Conservation (phyloP, 2,888 invertebrate genomes). For the Syrphus vitripennis region DNA sequence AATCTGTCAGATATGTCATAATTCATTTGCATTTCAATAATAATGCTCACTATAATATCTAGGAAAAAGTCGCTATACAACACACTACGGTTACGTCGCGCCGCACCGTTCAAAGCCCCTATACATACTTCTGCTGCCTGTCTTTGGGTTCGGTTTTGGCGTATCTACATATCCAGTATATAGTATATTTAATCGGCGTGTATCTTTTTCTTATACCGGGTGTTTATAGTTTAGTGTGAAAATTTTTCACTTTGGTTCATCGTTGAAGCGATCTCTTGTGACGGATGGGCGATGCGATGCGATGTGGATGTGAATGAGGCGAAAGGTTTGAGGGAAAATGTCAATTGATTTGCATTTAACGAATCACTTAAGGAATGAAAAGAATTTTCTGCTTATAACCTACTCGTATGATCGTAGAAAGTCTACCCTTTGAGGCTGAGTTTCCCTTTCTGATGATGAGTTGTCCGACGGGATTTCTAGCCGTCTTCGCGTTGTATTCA, state of each 20-base stretch:
- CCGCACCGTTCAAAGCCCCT: background rate
- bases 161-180: background rate
- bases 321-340: slow-evolving; percentile 35
- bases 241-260: slow-evolving; percentile 60
- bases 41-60: slow-evolving; percentile 15
- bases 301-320: background rate
- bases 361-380: slow-evolving; percentile 69
- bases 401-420: background rate
- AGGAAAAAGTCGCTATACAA: background rate
- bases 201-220: slow-evolving; percentile 14
- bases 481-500: background rate
- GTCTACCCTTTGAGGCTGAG: slow-evolving; percentile 32
- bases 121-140: background rate
- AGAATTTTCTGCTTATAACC: slow-evolving; percentile 36
- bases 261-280: background rate
- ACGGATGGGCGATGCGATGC: background rate
- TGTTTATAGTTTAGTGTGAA: slow-evolving; percentile 53
- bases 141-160: background rate
- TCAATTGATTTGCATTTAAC: slow-evolving; percentile 72
- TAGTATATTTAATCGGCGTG: background rate
- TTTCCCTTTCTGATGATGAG: background rate
- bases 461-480: background rate
- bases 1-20: slow-evolving; percentile 70
- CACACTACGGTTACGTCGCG: background rate
- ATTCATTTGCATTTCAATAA: slow-evolving; percentile 66